Conservation (phyloP, 1,140 invertebrate genomes). For the Aricia agestis region DNA sequence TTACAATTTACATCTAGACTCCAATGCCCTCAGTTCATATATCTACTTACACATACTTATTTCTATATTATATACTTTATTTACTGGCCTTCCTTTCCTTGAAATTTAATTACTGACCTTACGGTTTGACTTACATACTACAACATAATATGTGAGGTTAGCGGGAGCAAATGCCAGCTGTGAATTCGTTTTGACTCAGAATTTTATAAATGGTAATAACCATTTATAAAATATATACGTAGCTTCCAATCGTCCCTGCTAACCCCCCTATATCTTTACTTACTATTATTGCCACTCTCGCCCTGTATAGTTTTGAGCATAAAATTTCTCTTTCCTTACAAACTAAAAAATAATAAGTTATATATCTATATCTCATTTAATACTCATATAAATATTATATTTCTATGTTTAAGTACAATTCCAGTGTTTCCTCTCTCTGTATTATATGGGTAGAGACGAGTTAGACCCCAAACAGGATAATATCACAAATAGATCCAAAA, state of each 20-base stretch:
- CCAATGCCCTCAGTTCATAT: neutral
- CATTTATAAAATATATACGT: no score
- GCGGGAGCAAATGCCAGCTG: no score
- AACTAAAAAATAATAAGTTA: conserved; percentile 10
- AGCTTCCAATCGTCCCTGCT: no score
- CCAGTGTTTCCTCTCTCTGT: no score
- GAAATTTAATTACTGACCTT: neutral
- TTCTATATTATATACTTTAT: neutral
- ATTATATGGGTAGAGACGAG: no score
- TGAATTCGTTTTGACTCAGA: no score
- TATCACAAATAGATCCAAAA: no score
- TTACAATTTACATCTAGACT: neutral
- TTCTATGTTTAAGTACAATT: no score
- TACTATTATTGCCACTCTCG: conserved; percentile 54
- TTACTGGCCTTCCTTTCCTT: neutral
- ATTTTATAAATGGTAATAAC: no score
- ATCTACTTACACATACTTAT: neutral
- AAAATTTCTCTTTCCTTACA: neutral
- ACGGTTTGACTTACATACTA: neutral
- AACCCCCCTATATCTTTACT: neutral
- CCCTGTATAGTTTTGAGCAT: conserved; percentile 57
- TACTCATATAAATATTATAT: no score
- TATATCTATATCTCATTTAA: no score
- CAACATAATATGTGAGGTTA: neutral
- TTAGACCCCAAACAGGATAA: no score